Conservation (phyloP, 2,888 invertebrate genomes). For the Hyposoter didymator region DNA sequence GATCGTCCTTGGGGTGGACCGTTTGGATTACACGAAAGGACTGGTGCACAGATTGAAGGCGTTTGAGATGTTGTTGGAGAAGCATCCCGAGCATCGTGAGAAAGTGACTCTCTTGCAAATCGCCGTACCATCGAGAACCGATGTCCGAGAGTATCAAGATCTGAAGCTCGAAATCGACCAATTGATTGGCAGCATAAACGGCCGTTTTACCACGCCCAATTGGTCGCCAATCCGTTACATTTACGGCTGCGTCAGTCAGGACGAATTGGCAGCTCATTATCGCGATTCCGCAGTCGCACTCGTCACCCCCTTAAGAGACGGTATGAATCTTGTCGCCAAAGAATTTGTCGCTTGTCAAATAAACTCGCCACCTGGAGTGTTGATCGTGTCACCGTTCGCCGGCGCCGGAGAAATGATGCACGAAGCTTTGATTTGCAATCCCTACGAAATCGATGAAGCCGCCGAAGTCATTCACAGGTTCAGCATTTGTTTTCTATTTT, state of each 20-base stretch:
- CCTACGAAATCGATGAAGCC: conserved; percentile 94
- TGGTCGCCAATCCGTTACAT: conserved; percentile 97
- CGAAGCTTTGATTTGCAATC: conserved; percentile 95
- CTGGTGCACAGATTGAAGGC: conserved; percentile 93
- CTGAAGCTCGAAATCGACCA: conserved; percentile 96
- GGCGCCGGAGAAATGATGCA: conserved; percentile 98
- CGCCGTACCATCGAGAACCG: conserved; percentile 94
- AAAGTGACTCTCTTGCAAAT: conserved; percentile 92
- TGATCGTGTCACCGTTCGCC: conserved; percentile 95
- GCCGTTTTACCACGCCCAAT: conserved; percentile 94
- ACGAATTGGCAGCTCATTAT: conserved; percentile 94
- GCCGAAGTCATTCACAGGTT: conserved; percentile 94
- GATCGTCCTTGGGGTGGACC: conserved; percentile 94
- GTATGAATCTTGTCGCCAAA: conserved; percentile 97
- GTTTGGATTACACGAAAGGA: conserved; percentile 96
- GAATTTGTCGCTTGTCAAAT: conserved; percentile 97
- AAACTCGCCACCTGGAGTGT: conserved; percentile 92
- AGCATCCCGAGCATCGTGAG: conserved; percentile 94
- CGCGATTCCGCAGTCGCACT: conserved; percentile 94
- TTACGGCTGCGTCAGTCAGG: conserved; percentile 94
- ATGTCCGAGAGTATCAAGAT: conserved; percentile 95
- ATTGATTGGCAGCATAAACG: conserved; percentile 94
- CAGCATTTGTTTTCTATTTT: neutral
- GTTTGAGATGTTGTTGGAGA: conserved; percentile 92
- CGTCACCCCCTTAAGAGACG: conserved; percentile 94